phyloP scores from a whole-genome alignment of 2,888 invertebrate species.

The Drosophila anomalipes region DNA sequence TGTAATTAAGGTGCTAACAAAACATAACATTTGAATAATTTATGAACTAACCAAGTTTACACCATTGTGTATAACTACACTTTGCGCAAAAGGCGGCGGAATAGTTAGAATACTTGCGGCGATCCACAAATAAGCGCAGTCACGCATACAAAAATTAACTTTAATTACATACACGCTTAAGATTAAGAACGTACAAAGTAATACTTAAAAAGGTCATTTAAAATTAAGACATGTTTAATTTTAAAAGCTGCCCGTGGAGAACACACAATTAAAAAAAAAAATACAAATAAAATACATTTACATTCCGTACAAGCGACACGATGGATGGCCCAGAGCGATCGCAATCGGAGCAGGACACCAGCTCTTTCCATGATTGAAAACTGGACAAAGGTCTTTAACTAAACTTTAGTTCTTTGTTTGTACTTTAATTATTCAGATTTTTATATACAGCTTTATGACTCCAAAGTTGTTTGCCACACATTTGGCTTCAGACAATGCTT shows the following conservation, averaged over 20 bases:
- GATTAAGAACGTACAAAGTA: slow-evolving; percentile 46
- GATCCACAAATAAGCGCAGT: slow-evolving; percentile 50
- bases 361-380: neutral
- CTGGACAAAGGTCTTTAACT: neutral
- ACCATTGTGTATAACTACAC: slow-evolving; percentile 31
- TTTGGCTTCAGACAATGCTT: neutral
- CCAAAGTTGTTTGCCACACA: neutral
- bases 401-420: neutral
- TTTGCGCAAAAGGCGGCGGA: slow-evolving; percentile 41
- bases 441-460: neutral
- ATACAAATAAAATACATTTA: slow-evolving; percentile 7
- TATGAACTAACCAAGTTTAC: neutral
- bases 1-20: neutral
- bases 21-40: neutral
- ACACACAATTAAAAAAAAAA: neutral
- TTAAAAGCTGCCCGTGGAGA: slow-evolving; percentile 58
- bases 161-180: slow-evolving; percentile 47
- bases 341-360: neutral
- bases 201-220: slow-evolving; percentile 46
- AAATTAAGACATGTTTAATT: slow-evolving; percentile 49
- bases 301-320: slow-evolving; percentile 87
- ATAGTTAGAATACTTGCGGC: slow-evolving; percentile 60
- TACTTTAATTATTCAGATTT: neutral
- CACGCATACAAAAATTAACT: slow-evolving; percentile 49
- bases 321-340: slow-evolving; percentile 85